Evolutionary conservation across 1,140 invertebrate species (phyloP), one percentile per base, ranked within the genome.

Genomic region (Dendrolimus punctatus): DNA sequence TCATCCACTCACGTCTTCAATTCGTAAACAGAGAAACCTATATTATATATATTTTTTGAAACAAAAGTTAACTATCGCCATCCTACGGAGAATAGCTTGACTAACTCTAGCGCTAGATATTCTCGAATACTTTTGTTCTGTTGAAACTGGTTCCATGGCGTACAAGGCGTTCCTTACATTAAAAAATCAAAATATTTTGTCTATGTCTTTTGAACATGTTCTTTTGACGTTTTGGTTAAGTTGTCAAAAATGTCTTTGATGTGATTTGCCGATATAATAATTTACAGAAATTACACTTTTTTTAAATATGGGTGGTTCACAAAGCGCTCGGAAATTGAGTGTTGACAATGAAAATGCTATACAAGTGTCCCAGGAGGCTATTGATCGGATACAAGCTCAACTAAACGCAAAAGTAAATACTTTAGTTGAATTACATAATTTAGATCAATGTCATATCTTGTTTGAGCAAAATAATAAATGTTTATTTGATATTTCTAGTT

Each of bases 331-430:
- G 60, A 83, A 83, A 70, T 53, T 85, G 49, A 85, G 75, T 66
- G 76, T 85, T 47, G 80, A 85, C 45, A 85, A 85, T 51, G 80
- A 85, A 57, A 83, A 83, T 71, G 67, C 77, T 51, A 83, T 85
- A 56, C 79, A 83, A 73, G 78, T 85, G 46, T 85, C 82, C 36
- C 78, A 81, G 66, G 80, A 85, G 53, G 82, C 80, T 8, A 60
- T 85, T 73, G 76, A 83, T 45, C 69, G 82, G 59, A 80, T 85
- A 85, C 78, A 83, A 63, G 68, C 73, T 55, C 78, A 79, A 62
- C 69, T 83, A 37, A 64, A 61, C 39, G 69, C 73, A 53, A 80
- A 77, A 71, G 82, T 85, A 83, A 79, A 62, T 76, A 73, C 70
- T 53, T 69, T 73, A 23, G 55, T 58, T 68, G 51, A 62, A 85